Percentiles rank a stretch among this genome's conserved stretches.
phyloP scores from a whole-genome alignment of 92 coral and sea anemone genomes.

The Scolanthus callimorphus region DNA sequence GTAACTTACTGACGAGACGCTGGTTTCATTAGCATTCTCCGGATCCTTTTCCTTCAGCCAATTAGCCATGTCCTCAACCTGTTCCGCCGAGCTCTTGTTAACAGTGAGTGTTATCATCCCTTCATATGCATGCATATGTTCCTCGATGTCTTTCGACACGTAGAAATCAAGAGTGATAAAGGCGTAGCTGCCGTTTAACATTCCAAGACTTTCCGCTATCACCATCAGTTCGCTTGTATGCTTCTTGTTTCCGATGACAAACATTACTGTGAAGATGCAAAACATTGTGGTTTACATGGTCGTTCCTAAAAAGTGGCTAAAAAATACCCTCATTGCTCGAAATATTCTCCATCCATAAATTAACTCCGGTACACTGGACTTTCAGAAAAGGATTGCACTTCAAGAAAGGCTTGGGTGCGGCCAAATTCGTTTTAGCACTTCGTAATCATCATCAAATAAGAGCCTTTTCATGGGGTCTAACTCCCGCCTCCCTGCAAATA shows the following conservation, averaged over 20 bases:
- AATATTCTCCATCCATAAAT: too few species aligned
- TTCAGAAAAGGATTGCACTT: too few species aligned
- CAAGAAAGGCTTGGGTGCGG: too few species aligned
- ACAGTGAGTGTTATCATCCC: conserved; percentile 67
- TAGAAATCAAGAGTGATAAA: conserved; percentile 72
- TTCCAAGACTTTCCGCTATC: conserved; percentile 50
- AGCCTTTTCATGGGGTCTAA: too few species aligned
- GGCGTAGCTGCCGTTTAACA: conserved; percentile 75
- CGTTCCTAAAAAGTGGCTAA: too few species aligned
- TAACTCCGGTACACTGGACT: too few species aligned
- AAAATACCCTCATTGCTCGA: too few species aligned
- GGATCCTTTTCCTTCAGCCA: conserved; percentile 12
- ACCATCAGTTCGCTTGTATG: conserved; percentile 34
- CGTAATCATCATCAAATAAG: too few species aligned
- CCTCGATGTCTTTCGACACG: conserved; percentile 7
- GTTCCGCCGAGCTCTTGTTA: conserved; percentile 24
- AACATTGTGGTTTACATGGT: too few species aligned
- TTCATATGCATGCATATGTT: conserved; percentile 18
- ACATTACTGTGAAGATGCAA: conserved; percentile 32
- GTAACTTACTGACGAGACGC: background rate
- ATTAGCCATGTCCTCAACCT: conserved; percentile 15
- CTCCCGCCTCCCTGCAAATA: too few species aligned
- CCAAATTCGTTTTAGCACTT: too few species aligned
- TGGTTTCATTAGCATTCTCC: background rate
- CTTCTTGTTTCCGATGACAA: conserved; percentile 39